phyloP scores from a whole-genome alignment of 2,113 vertebrate species.

The Mirounga angustirostris region DNA sequence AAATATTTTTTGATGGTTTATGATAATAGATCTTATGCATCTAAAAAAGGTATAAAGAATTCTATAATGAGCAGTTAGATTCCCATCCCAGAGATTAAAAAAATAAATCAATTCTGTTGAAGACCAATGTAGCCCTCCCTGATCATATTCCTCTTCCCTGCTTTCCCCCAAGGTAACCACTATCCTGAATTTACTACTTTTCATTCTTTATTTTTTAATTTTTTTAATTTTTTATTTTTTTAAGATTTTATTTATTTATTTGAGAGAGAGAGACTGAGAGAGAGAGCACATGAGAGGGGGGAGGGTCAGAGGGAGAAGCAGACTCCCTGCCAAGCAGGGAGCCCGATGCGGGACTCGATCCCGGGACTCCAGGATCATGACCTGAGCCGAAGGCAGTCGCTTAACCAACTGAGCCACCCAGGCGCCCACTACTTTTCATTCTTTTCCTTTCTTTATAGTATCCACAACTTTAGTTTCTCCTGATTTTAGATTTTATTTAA shows the following conservation, averaged over 20 bases:
- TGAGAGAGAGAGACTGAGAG: too few relatives aligned
- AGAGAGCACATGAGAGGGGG: too few relatives aligned
- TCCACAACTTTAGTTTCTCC: neutral
- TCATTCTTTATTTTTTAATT: neutral
- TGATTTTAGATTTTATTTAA: conserved; percentile 50
- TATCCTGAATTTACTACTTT: neutral
- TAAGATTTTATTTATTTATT: too few relatives aligned
- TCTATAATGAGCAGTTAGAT: neutral
- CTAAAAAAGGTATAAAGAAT: conserved; percentile 36
- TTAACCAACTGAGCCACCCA: too few relatives aligned
- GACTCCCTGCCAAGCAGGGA: too few relatives aligned
- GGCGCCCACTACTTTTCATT: neutral
- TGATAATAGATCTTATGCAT: neutral
- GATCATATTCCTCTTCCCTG: neutral
- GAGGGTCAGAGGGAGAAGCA: too few relatives aligned
- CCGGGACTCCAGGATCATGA: too few relatives aligned
- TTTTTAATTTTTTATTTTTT: too few relatives aligned
- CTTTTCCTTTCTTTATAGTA: conserved; percentile 6
- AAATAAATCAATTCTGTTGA: neutral
- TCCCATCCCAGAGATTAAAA: conserved; percentile 22
- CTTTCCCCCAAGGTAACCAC: neutral
- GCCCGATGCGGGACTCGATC: too few relatives aligned
- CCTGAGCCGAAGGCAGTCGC: too few relatives aligned
- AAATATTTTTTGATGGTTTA: neutral
- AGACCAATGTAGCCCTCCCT: neutral